Evolutionary conservation across 2,113 vertebrate genomes (phyloP), one percentile per base, ranked within the genome.

Genomic region (Scatophagus argus): DNA sequence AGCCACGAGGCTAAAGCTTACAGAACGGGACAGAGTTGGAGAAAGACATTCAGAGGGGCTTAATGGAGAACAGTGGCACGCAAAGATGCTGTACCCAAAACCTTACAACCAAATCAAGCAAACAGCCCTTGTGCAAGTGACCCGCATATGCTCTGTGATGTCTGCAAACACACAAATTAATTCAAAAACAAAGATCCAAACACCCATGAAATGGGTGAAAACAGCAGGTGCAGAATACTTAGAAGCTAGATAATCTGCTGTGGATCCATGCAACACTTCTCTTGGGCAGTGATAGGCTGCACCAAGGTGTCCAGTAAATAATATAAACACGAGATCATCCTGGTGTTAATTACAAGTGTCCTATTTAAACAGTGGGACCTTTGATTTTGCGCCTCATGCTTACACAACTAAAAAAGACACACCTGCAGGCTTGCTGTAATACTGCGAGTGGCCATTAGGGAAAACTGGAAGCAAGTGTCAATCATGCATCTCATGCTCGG

Each of bases 1-100:
- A 91, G 88, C 84, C 65, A 74, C 51, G 17, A 34, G 81, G 83
- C 90, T 91, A 81, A 93, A 87, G 85, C 81, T 88, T 89, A 87
- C 51, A 62, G 83, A 80, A 63, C 81, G 62, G 72, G 73, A 69
- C 71, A 38, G 68, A 70, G 56, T 73, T 23, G 25, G 60, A 85
- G 70, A 76, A 43, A 87, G 56, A 70, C 72, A 79, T 84, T 80
- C 67, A 12, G 51, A 82, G 74, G 85, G 69, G 89, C 83, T 90
- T 88, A 88, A 68, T 54, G 79, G 21, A 65, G 66, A 39, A 66
- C 2, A 7, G 64, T 17, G n/a, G 81, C 87, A 87, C 70, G 85
- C 85, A 74, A 88, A 78, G 61, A 76, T 23, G 58, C 59, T 41
- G 60, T 0, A 36, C 62, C 69, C 34, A 66, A 65, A 89, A 78